Evolutionary conservation across 2,113 vertebrate genomes (phyloP), one percentile per base, ranked within the genome.

Genomic region (Cyprichromis sp.): DNA sequence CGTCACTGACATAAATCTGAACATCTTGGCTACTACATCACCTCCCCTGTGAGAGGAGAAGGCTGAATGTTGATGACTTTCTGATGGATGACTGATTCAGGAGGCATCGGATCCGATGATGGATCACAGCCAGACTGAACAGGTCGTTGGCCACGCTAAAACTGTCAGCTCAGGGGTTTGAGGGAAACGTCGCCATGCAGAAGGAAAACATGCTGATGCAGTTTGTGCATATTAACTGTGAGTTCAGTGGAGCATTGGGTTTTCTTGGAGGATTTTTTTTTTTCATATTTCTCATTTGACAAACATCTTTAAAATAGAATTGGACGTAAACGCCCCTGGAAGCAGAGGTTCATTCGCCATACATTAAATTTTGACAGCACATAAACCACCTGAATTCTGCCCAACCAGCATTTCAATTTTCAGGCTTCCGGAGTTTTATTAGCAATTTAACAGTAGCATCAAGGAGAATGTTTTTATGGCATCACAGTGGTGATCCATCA

Each of bases 51-150:
- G 91, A 89, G 87, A 89, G 91, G 63, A 57, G 79, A 88, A 88
- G 90, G 86, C 88, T 84, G 89, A 59, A 66, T 85, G 91, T 57
- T 93, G 93, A 93, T 91, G 92, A 91, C 88, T 93, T 93, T 93
- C 71, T 94, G 94, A 95, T 93, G 91, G 87, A 94, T 93, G 92
- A 42, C 59, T 21, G 91, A 81, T 80, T 93, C 83, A 66, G 73
- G 21, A 83, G 73, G 59, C 59, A 87, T 92, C 81, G 83, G 76
- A 86, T 59, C 47, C 7, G 16, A 57, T 76, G 89, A 94, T 92
- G 76, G 80, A 93, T 92, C 85, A 86, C 40, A n/a, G 59, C 8
- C 2, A 73, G 83, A 82, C 47, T 61, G 63, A 89, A n/a, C 36
- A 47, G 29, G 40, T 90, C 31, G 9, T 7, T 76, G 79, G n/a